A percentile compares a stretch with the other conserved stretches of the same genome.
Evolutionary conservation across 30 jellyfish, hydroid and myxozoan species (phyloP).

Genomic region (Aurelia aurita): DNA sequence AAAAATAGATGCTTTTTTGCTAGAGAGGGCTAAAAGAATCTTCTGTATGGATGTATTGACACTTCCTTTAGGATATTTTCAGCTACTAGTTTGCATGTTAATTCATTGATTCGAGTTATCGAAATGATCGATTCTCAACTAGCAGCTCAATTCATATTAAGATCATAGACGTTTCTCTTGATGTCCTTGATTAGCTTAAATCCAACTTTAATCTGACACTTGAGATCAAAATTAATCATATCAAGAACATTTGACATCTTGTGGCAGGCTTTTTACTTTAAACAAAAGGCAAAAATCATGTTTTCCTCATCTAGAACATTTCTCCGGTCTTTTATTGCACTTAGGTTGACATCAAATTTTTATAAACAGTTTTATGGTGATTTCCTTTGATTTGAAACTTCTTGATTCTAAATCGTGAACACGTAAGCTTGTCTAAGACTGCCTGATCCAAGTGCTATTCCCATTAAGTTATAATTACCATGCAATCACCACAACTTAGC

Average conservation of each 20-base stretch:
- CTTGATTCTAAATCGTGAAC: constrained; percentile 5
- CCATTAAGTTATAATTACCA: constrained; percentile 53
- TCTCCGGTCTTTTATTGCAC: constrained; percentile 43
- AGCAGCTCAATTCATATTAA: no score
- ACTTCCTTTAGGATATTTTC: no score
- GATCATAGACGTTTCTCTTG: no score
- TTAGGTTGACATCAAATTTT: constrained; percentile 49
- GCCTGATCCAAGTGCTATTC: constrained; percentile 59
- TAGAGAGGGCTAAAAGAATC: no score
- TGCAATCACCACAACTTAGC: constrained; percentile 49
- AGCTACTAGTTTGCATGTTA: no score
- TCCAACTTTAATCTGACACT: constrained; percentile 45
- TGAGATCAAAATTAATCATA: constrained; percentile 48
- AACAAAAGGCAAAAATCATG: constrained; percentile 28
- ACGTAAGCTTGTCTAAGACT: constrained; percentile 32
- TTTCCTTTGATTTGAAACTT: constrained; percentile 51
- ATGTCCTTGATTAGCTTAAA: not conserved
- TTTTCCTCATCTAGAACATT: constrained; percentile 57
- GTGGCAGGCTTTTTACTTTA: constrained; percentile 30
- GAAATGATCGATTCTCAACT: no score
- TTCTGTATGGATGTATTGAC: no score
- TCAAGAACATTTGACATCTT: constrained; percentile 43
- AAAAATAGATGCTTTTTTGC: no score
- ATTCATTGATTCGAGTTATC: no score
- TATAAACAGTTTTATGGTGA: constrained; percentile 36